These are phyloP conservation scores for Aphelocoma coerulescens DNA, from an alignment of 2,113 vertebrate species.

Conservation along the genomic window DNA sequence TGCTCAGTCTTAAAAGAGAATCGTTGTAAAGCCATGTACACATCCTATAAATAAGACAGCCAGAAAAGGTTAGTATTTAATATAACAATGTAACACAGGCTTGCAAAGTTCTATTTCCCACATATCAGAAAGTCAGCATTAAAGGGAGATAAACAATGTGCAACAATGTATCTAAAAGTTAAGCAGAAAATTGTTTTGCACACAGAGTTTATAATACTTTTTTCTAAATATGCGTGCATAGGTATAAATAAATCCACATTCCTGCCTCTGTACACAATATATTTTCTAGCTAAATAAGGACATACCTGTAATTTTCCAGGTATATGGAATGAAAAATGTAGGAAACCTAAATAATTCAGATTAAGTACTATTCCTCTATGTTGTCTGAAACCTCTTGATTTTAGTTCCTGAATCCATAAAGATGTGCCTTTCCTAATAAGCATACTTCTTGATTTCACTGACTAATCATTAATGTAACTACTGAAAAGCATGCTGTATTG, in stretches of 20 bases:
- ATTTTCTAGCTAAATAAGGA: neutral
- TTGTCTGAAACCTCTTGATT: neutral
- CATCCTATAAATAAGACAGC: constrained; percentile 75
- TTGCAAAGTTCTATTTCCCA: neutral
- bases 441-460: neutral
- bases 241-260: neutral
- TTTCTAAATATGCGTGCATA: neutral
- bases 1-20: constrained; percentile 92
- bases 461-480: neutral
- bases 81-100: neutral
- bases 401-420: neutral
- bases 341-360: neutral
- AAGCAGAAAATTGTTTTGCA: neutral
- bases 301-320: neutral
- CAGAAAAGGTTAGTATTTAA: neutral
- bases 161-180: neutral
- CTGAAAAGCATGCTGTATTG: neutral
- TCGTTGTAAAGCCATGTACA: constrained; percentile 90
- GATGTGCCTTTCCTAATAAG: neutral
- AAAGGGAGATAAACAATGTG: neutral
- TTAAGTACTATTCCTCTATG: neutral
- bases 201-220: neutral
- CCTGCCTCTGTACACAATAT: accelerated
- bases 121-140: neutral
- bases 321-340: neutral